Evolutionary conservation across 2,888 invertebrate species (phyloP), one percentile per base, ranked within the genome.

Genomic region (Leistus spinibarbis): DNA sequence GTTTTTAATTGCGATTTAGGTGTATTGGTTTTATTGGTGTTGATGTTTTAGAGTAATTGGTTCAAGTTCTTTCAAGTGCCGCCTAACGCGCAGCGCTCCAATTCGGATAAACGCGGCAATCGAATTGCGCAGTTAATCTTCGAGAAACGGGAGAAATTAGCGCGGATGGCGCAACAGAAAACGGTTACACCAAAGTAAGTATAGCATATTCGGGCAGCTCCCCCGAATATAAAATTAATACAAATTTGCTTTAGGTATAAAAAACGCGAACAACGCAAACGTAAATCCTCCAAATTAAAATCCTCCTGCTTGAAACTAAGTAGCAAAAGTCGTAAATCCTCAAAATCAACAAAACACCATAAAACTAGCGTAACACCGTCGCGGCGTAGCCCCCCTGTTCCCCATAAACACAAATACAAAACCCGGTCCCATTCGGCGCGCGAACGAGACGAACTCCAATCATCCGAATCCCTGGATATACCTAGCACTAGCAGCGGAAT

Each of bases 81-180:
- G 63, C 23, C 22, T 24, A 63, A 68, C 17, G 60, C 68, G 5
- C 68, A 68, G 19, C 62, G 75, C 17, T 75, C 69, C 63, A 75
- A 69, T 69, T 69, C 69, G 0, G 75, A 75, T 24, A 68, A 83
- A 54, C 86, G 86, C 79, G 83, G 84, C 0, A 93, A 93, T 83
- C 88, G 92, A 77, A 90, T 94, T 80, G 91, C 92, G 19, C 91
- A 92, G 78, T 85, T 94, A 66, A 93, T 94, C 73, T 91, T 92
- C 2, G 90, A 92, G 77, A 91, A 93, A 72, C 89, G 92, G 67
- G 88, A 90, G 63, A 91, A 92, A 72, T 86, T 92, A 54, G 86
- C 90, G 67, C 90, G 91, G 77, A 84, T 91, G 79, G 91, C 92
- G 5, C 88, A 88, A 66, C 83, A 87, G 77, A 92, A 91, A 82